These are phyloP conservation scores for Pristionchus exspectatus DNA, from an alignment of 2,888 invertebrate genomes.

Conservation along the genomic window DNA sequence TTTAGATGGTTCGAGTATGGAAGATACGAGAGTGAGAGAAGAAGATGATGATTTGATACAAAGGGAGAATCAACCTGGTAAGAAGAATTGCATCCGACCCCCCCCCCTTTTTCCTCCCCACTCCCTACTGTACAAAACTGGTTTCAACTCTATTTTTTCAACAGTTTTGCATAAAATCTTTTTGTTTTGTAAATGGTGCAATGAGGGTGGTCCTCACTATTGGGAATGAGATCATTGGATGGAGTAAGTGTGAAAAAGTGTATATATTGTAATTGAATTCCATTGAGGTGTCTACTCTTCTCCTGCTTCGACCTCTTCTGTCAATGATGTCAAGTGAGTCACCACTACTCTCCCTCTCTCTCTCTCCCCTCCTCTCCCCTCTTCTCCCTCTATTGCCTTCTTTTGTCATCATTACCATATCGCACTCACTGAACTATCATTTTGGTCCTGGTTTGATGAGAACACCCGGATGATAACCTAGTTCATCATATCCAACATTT, in stretches of 20 bases:
- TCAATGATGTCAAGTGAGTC: slow-evolving; percentile 15
- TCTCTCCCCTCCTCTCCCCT: neutral
- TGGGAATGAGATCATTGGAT: too few species aligned
- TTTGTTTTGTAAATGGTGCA: neutral
- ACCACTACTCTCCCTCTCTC: too few species aligned
- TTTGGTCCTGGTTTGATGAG: too few species aligned
- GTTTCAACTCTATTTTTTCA: too few species aligned
- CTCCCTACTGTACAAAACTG: too few species aligned
- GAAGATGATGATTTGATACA: neutral
- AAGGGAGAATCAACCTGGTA: slow-evolving; percentile 6
- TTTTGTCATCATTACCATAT: neutral
- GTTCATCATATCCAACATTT: too few species aligned
- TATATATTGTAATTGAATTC: neutral
- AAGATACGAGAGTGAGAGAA: slow-evolving; percentile 3
- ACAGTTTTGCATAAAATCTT: too few species aligned
- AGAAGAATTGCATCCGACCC: neutral
- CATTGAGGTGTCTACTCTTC: neutral
- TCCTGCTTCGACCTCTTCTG: neutral
- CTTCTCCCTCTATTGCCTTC: neutral
- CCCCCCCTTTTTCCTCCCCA: too few species aligned
- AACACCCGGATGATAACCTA: too few species aligned
- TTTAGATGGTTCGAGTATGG: slow-evolving; percentile 9
- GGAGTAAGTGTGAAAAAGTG: neutral
- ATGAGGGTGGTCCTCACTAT: neutral
- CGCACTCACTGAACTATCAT: too few species aligned